These are phyloP conservation scores for Ricordea florida DNA, from an alignment of 92 coral and sea anemone species.

Conservation along the genomic window DNA sequence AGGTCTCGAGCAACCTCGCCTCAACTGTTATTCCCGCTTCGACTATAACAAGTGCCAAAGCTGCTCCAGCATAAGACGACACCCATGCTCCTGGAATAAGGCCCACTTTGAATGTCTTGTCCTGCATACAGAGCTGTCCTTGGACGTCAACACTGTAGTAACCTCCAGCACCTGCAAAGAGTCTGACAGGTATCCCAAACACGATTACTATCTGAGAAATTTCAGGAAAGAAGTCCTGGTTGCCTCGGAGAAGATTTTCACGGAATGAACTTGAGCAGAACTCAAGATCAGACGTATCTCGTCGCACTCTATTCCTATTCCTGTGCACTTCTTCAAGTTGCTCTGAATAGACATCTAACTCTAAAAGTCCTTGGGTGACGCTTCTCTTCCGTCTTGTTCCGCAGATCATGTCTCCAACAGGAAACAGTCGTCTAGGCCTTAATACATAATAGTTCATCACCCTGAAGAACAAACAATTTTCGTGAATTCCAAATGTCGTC, in stretches of 20 bases:
- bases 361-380: slow-evolving; percentile 53
- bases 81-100: slow-evolving; percentile 94
- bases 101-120: slow-evolving; percentile 47
- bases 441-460: slow-evolving; percentile 64
- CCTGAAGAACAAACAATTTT: slow-evolving; percentile 73
- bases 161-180: slow-evolving; percentile 78
- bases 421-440: slow-evolving; percentile 57
- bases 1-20: slow-evolving; percentile 77
- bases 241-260: slow-evolving; percentile 37
- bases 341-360: slow-evolving; percentile 76
- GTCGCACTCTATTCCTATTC: slow-evolving; percentile 21
- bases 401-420: slow-evolving; percentile 68
- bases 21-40: slow-evolving; percentile 85
- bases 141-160: slow-evolving; percentile 71
- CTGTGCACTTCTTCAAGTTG: slow-evolving; percentile 69
- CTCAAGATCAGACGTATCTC: slow-evolving; percentile 19
- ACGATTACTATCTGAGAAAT: slow-evolving; percentile 45
- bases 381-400: slow-evolving; percentile 74
- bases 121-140: slow-evolving; percentile 48
- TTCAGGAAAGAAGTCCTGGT: slow-evolving; percentile 34
- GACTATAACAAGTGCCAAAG: slow-evolving; percentile 36
- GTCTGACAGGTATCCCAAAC: slow-evolving; percentile 75
- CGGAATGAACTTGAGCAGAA: slow-evolving; percentile 7
- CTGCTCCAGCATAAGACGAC: slow-evolving; percentile 66
- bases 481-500: slow-evolving; percentile 68